Percentiles rank a stretch among this genome's conserved stretches.
Evolutionary conservation across 2,888 invertebrate genomes (phyloP).

Genomic region (Sinodicranocentrus sp.): DNA sequence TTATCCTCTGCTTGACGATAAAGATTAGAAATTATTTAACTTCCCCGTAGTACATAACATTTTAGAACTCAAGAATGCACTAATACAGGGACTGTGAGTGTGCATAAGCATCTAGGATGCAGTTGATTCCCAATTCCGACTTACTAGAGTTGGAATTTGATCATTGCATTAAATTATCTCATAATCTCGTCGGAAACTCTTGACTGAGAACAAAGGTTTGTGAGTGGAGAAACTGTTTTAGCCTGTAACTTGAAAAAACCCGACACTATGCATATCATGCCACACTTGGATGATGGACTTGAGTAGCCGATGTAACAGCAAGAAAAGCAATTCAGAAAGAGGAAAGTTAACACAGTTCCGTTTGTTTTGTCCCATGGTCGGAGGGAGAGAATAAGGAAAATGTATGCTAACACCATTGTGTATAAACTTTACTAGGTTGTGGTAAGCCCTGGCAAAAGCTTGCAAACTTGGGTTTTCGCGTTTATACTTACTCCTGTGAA

Average conservation of each 20-base stretch:
- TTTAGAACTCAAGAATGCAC: neutral
- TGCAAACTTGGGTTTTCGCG: too few species aligned
- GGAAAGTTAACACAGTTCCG: neutral
- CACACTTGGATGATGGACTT: slow-evolving; percentile 6
- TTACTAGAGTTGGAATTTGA: neutral
- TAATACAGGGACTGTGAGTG: too few species aligned
- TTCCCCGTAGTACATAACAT: neutral
- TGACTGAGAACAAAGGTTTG: neutral
- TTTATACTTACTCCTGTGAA: neutral
- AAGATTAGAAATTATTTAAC: neutral
- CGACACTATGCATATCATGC: neutral
- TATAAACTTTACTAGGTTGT: neutral
- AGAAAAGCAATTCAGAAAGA: neutral
- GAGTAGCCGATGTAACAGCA: neutral
- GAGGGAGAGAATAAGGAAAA: neutral
- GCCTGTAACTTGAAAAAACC: neutral
- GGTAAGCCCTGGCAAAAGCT: neutral
- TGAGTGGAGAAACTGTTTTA: neutral
- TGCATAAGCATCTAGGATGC: too few species aligned
- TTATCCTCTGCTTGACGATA: neutral
- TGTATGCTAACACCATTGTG: too few species aligned
- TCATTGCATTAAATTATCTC: neutral
- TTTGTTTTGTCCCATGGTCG: too few species aligned
- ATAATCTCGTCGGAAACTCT: neutral
- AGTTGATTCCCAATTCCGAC: neutral